These are phyloP conservation scores for Dryobota labecula DNA, from an alignment of 2,888 invertebrate species.

Conservation along the genomic window DNA sequence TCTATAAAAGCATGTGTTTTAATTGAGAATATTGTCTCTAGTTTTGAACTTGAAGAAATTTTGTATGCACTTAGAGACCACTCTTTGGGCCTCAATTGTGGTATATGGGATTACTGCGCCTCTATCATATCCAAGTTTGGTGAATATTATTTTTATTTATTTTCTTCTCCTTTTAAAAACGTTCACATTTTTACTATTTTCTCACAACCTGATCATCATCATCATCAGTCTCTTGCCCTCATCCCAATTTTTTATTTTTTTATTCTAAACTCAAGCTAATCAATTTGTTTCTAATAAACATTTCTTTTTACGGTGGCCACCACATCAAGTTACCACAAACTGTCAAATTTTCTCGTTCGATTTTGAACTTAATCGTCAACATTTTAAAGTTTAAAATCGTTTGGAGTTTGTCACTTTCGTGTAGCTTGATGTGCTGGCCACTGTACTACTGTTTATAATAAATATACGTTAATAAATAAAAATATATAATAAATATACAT, in stretches of 20 bases:
- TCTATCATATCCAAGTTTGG: constrained; percentile 92
- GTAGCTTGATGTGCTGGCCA: too few species aligned
- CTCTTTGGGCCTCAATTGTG: constrained; percentile 93
- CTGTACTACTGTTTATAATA: too few species aligned
- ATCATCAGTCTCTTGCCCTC: neutral
- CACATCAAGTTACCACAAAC: too few species aligned
- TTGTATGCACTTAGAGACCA: constrained; percentile 92
- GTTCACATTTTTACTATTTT: neutral
- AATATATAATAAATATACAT: too few species aligned
- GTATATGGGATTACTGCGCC: constrained; percentile 94
- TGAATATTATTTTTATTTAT: constrained; percentile 66
- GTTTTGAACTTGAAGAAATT: constrained; percentile 93
- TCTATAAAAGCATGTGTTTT: constrained; percentile 93
- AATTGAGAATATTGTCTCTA: constrained; percentile 93
- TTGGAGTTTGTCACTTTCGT: too few species aligned
- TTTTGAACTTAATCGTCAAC: too few species aligned
- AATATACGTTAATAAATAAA: too few species aligned
- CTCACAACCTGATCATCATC: neutral
- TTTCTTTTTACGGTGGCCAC: too few species aligned
- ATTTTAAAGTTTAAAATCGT: too few species aligned
- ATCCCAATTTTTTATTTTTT: neutral
- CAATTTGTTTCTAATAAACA: neutral
- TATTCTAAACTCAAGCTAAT: neutral
- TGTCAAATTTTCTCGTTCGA: too few species aligned
- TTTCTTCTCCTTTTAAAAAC: too few species aligned